phyloP scores from a whole-genome alignment of 2,888 invertebrate species.

The Baccha elongata region DNA sequence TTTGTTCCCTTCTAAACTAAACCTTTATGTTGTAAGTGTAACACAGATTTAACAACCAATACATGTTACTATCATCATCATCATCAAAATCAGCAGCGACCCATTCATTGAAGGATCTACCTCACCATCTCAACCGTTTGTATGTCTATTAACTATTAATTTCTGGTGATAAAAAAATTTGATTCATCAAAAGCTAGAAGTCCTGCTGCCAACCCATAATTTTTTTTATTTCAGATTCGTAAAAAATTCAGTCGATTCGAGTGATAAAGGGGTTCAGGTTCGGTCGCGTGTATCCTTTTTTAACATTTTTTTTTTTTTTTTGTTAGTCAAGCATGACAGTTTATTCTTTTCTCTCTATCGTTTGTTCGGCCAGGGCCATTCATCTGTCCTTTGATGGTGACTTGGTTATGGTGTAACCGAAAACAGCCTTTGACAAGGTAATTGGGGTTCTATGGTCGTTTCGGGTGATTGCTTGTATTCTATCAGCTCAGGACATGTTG shows the following conservation, averaged over 20 bases:
- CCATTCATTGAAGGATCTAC: neutral
- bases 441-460: conserved; percentile 65
- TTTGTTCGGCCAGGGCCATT: neutral
- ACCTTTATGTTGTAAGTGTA: conserved; percentile 17
- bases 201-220: conserved; percentile 15
- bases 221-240: conserved; percentile 58
- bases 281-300: conserved; percentile 27
- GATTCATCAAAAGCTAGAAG: conserved; percentile 50
- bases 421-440: conserved; percentile 67
- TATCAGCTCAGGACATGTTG: conserved; percentile 38
- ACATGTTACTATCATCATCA: conserved; percentile 50
- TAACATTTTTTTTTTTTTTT: neutral
- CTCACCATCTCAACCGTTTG: conserved; percentile 53
- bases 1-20: conserved; percentile 16
- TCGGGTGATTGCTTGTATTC: conserved; percentile 64
- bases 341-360: neutral
- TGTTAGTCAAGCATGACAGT: conserved; percentile 17
- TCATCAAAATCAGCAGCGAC: conserved; percentile 18
- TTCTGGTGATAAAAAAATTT: conserved; percentile 72
- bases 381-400: neutral
- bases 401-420: conserved; percentile 39
- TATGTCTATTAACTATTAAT: conserved; percentile 72
- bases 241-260: conserved; percentile 62
- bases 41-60: conserved; percentile 49
- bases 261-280: conserved; percentile 58